Evolutionary conservation across 2,113 vertebrate genomes (phyloP), one percentile per base, ranked within the genome.

Genomic region (Pedetes capensis): DNA sequence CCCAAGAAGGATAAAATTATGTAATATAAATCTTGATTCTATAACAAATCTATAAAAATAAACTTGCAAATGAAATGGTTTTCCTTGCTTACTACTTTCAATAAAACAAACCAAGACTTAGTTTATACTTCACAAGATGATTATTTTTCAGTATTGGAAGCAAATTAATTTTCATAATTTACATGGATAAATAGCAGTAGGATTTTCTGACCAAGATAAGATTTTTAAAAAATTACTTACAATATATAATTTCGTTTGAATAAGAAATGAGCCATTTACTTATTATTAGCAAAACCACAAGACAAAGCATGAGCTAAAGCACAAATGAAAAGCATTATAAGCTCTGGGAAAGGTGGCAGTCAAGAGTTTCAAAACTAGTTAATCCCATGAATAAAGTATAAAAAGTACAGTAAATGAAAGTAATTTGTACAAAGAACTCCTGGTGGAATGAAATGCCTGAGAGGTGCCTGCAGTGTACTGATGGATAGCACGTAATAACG

Each of bases 381-480:
- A 96, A 92, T 81, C 68, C 25, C 87, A 66, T 86, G 32, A 55
- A 92, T 95, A 96, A 96, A 69, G 42, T 59, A 91, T 63, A 84
- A 96, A 94, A 78, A 88, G 87, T 59, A 90, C 4, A 95, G 44
- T 82, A 89, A 95, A 92, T 95, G 66, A 91, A 97, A 90, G 90
- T 81, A 95, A 90, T 94, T 78, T 94, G 63, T 97, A 93, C 80
- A 63, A 72, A 91, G 83, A 84, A 47, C 14, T 92, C 79, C 32
- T 74, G 69, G 39, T 64, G 23, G 78, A 91, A 91, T 95, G 53
- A 68, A 85, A 79, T 82, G 80, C 55, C 76, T 71, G 66, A 79
- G 27, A 87, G 29, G 49, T 91, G 27, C 27, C 39, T 92, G 72
- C 29, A 69, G 55, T 27, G 11, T 75, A n/a, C 57, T 84, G 83